Conservation (phyloP, 2,797 vertebrate species). For the Poecilia velifera region DNA sequence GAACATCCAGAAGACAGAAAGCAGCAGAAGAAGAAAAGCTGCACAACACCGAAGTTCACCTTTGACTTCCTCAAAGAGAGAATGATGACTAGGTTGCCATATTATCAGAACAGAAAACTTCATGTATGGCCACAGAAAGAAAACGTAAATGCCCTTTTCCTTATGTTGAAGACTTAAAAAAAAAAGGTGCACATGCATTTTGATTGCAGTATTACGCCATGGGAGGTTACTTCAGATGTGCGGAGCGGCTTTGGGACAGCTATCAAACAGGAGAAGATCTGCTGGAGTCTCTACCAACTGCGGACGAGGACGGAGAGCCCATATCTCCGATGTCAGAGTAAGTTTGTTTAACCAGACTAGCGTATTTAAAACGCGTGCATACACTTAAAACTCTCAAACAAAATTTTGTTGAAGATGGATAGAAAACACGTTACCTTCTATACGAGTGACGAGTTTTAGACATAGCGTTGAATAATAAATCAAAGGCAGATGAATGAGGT, state of each 20-base stretch:
- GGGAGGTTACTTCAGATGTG: constrained; percentile 86
- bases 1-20: background rate
- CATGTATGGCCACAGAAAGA: constrained; percentile 53
- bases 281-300: constrained; percentile 28
- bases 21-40: constrained; percentile 29
- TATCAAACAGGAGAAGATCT: background rate
- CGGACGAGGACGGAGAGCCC: constrained; percentile 27
- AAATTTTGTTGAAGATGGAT: background rate
- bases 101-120: constrained; percentile 25
- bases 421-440: background rate
- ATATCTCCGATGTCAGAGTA: constrained; percentile 61
- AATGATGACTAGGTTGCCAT: constrained; percentile 3
- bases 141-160: background rate
- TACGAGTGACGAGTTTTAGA: background rate
- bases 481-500: background rate
- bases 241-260: constrained; percentile 61
- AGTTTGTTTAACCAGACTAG: constrained; percentile 24
- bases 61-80: constrained; percentile 79
- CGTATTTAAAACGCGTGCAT: background rate
- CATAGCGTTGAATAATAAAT: background rate
- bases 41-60: constrained; percentile 45
- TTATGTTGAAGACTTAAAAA: background rate
- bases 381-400: background rate
- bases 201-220: constrained; percentile 78
- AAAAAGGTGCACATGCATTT: background rate